Evolutionary conservation across 2,113 vertebrate species (phyloP).

Genomic region (Rhea pennata): DNA sequence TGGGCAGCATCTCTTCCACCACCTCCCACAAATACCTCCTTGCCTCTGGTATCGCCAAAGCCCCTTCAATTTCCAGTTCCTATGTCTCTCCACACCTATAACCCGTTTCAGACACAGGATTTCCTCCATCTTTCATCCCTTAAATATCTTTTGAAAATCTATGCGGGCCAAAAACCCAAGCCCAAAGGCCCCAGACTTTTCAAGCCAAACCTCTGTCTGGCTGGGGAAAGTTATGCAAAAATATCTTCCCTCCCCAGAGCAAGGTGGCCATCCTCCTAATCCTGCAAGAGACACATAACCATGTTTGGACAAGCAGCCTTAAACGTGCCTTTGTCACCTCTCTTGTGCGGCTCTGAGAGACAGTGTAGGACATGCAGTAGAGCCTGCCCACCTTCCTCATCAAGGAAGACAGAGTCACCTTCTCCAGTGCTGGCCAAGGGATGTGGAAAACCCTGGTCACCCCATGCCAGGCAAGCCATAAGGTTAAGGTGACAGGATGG

Average conservation of each 20-base stretch:
- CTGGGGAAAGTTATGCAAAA: neutral
- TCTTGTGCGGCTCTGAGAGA: neutral
- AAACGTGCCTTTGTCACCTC: rapidly evolving
- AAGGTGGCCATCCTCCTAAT: neutral
- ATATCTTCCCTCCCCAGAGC: neutral
- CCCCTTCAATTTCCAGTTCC: neutral
- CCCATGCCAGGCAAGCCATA: neutral
- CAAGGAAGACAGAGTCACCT: neutral
- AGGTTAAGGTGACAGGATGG: neutral
- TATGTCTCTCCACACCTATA: neutral
- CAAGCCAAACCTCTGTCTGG: neutral
- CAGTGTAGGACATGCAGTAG: neutral
- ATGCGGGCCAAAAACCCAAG: neutral
- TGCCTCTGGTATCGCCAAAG: no score
- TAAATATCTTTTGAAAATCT: neutral
- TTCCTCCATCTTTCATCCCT: neutral
- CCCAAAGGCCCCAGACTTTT: neutral
- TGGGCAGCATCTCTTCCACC: no score
- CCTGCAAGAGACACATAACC: neutral
- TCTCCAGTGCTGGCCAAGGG: neutral
- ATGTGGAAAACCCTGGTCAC: neutral
- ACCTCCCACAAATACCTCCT: no score
- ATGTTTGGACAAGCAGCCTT: neutral
- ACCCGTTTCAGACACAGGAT: rapidly evolving
- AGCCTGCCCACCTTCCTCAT: neutral